Conservation (phyloP, 2,797 vertebrate genomes). For the Spinus olivaceus region DNA sequence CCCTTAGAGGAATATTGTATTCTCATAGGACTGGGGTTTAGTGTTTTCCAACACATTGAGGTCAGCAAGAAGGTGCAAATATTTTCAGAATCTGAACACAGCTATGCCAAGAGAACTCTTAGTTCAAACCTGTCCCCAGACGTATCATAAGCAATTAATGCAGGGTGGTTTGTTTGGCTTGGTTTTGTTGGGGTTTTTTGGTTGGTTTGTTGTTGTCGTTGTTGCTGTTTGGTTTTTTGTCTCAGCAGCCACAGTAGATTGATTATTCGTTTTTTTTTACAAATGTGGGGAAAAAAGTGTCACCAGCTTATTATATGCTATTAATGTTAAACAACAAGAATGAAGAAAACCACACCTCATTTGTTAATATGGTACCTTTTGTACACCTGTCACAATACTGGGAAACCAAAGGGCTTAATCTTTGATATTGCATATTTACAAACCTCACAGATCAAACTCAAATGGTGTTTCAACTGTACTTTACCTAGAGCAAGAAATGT, state of each 20-base stretch:
- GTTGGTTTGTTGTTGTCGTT: neutral
- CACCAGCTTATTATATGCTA: neutral
- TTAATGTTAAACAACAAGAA: neutral
- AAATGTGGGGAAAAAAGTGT: neutral
- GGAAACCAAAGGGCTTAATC: slow-evolving; percentile 41
- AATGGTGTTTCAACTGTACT: slow-evolving; percentile 67
- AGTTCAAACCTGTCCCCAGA: neutral
- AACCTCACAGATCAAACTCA: slow-evolving; percentile 67
- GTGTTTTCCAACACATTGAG: neutral
- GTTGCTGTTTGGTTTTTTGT: neutral
- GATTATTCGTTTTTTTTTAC: neutral
- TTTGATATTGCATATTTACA: slow-evolving; percentile 71
- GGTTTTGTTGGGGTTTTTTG: neutral
- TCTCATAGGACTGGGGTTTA: neutral
- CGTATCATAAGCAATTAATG: neutral
- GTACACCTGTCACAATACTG: slow-evolving; percentile 14
- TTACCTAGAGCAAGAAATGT: slow-evolving; percentile 76
- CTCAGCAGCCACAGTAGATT: neutral
- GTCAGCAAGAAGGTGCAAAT: neutral
- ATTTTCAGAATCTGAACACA: neutral
- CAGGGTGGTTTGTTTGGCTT: neutral
- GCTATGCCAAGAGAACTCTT: neutral
- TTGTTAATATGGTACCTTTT: slow-evolving; percentile 26
- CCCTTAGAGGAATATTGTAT: neutral
- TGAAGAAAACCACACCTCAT: neutral